These are phyloP conservation scores for Empidonax traillii DNA, from an alignment of 2,113 vertebrate species.

Conservation along the genomic window DNA sequence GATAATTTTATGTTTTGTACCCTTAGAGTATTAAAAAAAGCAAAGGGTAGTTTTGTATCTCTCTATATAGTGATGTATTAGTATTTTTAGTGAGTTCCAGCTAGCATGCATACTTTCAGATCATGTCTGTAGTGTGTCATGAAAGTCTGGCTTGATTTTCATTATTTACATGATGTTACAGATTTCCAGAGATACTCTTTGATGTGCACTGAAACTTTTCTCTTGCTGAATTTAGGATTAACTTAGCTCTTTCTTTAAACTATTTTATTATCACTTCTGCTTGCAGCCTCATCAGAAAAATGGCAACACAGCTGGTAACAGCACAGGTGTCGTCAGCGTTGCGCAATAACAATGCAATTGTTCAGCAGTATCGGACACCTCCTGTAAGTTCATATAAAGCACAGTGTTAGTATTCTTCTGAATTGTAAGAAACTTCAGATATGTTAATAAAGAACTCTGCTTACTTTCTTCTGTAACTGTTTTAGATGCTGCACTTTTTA, in stretches of 20 bases:
- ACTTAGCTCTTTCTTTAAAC: neutral
- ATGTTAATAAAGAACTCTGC: neutral
- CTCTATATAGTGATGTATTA: neutral
- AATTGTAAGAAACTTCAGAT: neutral
- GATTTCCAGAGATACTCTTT: neutral
- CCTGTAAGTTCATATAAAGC: constrained; percentile 71
- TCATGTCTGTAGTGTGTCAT: neutral
- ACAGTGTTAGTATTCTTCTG: neutral
- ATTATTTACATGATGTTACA: neutral
- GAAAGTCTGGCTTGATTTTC: neutral
- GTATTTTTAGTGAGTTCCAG: neutral
- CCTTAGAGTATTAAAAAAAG: neutral
- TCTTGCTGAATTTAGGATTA: neutral
- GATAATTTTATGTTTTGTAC: too few relatives aligned
- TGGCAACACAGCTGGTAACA: constrained; percentile 94
- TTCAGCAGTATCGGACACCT: constrained; percentile 78
- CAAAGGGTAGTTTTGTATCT: neutral
- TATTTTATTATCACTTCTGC: neutral
- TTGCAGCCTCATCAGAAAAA: constrained; percentile 87
- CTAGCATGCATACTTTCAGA: neutral
- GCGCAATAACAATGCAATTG: constrained; percentile 76
- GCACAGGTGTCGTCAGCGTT: constrained; percentile 88
- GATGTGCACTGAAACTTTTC: neutral
- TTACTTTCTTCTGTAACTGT: neutral
- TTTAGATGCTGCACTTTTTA: neutral